Evolutionary conservation across 2,888 invertebrate species (phyloP).

Genomic region (Orthonychiurus folsomi): DNA sequence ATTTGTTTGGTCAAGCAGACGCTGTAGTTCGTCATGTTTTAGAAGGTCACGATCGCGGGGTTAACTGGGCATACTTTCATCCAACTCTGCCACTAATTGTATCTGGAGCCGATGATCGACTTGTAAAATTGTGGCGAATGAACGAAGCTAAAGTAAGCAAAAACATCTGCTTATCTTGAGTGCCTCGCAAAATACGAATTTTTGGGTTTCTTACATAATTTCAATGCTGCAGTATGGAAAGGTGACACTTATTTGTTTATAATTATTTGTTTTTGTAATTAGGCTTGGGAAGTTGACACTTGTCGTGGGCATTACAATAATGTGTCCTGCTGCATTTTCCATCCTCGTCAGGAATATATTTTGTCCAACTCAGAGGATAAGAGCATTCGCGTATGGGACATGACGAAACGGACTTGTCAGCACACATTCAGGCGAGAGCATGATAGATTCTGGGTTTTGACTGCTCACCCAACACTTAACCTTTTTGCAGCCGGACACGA

Average conservation of each 20-base stretch:
- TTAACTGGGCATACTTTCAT: conserved; percentile 98
- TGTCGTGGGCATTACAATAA: conserved; percentile 99
- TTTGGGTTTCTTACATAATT: conserved; percentile 41
- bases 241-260: too few species aligned
- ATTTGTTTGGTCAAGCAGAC: conserved; percentile 91
- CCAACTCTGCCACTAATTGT: conserved; percentile 87
- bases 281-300: conserved; percentile 98
- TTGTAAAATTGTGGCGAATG: conserved; percentile 97
- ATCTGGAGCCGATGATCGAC: conserved; percentile 97
- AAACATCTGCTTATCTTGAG: too few species aligned
- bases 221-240: too few species aligned
- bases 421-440: conserved; percentile 90
- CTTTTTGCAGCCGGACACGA: conserved; percentile 99
- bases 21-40: conserved; percentile 83
- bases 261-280: too few species aligned
- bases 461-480: conserved; percentile 88
- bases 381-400: conserved; percentile 97
- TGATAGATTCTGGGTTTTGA: conserved; percentile 95
- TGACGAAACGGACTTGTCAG: conserved; percentile 84
- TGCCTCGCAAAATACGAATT: not conserved
- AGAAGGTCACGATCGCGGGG: conserved; percentile 92
- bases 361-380: conserved; percentile 97
- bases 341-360: conserved; percentile 92
- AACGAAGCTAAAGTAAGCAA: conserved; percentile 78
- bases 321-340: conserved; percentile 93